phyloP scores from a whole-genome alignment of 2,797 vertebrate species.

The Ctenopoma multispine region DNA sequence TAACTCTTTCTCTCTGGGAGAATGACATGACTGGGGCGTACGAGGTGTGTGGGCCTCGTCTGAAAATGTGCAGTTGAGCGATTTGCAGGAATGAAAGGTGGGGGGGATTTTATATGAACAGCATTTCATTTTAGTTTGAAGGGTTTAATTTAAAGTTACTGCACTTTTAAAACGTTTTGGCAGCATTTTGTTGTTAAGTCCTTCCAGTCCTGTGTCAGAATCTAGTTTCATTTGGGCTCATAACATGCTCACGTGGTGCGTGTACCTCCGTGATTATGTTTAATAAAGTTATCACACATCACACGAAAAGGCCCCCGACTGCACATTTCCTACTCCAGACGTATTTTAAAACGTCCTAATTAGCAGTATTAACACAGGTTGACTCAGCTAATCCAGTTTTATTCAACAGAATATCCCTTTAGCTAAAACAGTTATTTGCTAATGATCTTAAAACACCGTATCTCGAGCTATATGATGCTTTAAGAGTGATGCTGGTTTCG shows the following conservation, averaged over 20 bases:
- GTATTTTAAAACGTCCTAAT: slow-evolving; percentile 4
- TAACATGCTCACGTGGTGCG: too few relatives aligned
- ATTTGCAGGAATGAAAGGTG: not conserved
- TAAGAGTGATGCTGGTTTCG: slow-evolving; percentile 7
- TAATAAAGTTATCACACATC: slow-evolving; percentile 2
- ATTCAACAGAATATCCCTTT: not conserved
- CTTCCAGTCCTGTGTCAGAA: not conserved
- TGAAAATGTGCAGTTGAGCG: not conserved
- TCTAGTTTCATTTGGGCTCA: too few relatives aligned
- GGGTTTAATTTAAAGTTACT: not conserved
- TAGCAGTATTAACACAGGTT: not conserved
- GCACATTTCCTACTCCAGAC: not conserved
- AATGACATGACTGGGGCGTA: not conserved
- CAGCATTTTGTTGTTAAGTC: too few relatives aligned
- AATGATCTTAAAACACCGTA: slow-evolving; percentile 7
- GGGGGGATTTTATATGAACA: not conserved
- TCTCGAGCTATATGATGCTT: slow-evolving; percentile 3
- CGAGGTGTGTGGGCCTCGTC: not conserved
- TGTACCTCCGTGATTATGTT: not conserved
- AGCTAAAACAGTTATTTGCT: slow-evolving; percentile 10
- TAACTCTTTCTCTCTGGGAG: not conserved
- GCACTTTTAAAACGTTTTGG: not conserved
- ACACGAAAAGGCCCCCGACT: not conserved
- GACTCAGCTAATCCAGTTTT: not conserved
- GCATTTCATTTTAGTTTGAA: not conserved